These are phyloP conservation scores for Stichodactyla mertensii DNA, from an alignment of 64 coral and sea anemone species.

Conservation along the genomic window DNA sequence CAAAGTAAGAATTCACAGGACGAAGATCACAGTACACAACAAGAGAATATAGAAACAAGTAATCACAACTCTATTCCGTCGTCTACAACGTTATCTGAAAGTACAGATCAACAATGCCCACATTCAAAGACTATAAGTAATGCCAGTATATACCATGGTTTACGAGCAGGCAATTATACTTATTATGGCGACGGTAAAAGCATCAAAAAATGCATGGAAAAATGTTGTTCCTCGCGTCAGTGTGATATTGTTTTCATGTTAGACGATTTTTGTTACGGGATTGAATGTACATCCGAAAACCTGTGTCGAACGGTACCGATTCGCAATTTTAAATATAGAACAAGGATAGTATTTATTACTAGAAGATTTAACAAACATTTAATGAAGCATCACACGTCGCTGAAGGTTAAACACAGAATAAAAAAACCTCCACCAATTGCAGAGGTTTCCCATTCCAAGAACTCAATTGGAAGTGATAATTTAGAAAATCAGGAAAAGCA, in stretches of 20 bases:
- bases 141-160: conserved; percentile 18
- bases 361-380: conserved; percentile 34
- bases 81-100: neutral
- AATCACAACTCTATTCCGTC: too few species aligned
- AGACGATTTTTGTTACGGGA: conserved; percentile 46
- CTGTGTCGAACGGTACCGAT: conserved; percentile 20
- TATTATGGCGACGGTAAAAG: conserved; percentile 35
- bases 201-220: conserved; percentile 27
- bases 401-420: neutral
- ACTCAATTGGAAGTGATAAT: neutral
- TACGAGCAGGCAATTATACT: conserved; percentile 36
- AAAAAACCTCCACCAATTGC: neutral
- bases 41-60: neutral
- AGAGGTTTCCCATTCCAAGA: neutral
- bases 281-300: conserved; percentile 17
- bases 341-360: conserved; percentile 23
- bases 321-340: conserved; percentile 27
- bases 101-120: neutral
- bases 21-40: neutral
- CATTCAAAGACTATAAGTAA: conserved; percentile 12
- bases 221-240: conserved; percentile 16
- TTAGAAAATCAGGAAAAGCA: neutral
- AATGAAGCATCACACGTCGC: neutral
- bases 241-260: conserved; percentile 71
- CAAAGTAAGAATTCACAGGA: too few species aligned